Evolutionary conservation across 2,113 vertebrate species (phyloP), one percentile per base, ranked within the genome.

Genomic region (Corythoichthys intestinalis): DNA sequence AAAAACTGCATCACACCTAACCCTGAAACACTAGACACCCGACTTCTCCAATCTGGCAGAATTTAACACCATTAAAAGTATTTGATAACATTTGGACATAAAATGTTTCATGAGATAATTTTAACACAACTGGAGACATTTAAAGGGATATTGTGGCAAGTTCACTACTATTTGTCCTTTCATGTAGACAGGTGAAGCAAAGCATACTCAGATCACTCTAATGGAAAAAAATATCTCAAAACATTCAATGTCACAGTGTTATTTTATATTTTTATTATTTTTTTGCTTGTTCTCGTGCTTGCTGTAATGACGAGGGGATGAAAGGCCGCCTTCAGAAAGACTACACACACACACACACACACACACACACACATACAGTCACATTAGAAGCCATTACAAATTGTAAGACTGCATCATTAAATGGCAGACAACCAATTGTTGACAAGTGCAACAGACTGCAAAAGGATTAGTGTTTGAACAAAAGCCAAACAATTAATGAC

Each of bases 161-260:
- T 78, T 84, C 85, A 77, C 69, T 75, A 75, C 14, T 59, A 59
- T 73, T 74, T 71, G 65, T 80, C 66, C 70, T 79, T 73, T 75
- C 4, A 14, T 71, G 70, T 75, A 65, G 52, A 60, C 39, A 72
- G 64, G 28, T 44, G 63, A 72, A 79, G 73, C 78, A 78, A 83
- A 66, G 66, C 50, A 61, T 69, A 79, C 77, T 80, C 77, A 79
- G 77, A 81, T 83, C 68, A 71, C 71, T 75, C 53, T 62, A 75
- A 90, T 79, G 69, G 75, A 81, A 66, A 79, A 28, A 59, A 76
- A 80, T 60, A 65, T 79, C 76, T 72, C 76, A 83, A 81, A 78
- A 74, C 85, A 82, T 79, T 82, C 73, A 82, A 65, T 75, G 71
- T 13, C 61, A 81, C 74, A 64, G 8, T 63, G 20, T 63, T 44